Evolutionary conservation across 2,888 invertebrate genomes (phyloP).

Genomic region (Mesorhabditis sp.): DNA sequence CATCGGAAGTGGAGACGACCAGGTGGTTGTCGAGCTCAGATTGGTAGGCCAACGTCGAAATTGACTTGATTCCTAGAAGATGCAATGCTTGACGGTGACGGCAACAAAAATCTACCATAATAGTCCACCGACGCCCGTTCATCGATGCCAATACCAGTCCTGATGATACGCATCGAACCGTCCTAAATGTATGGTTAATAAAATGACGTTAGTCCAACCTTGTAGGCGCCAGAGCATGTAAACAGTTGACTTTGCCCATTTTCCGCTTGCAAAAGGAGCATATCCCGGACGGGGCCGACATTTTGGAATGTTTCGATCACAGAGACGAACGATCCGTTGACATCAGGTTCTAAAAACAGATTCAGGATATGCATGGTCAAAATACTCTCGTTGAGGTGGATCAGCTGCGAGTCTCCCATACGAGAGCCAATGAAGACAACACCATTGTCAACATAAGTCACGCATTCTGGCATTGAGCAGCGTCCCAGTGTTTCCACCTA

Average conservation of each 20-base stretch:
- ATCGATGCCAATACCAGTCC: slow-evolving; percentile 85
- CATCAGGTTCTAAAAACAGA: slow-evolving; percentile 20
- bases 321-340: slow-evolving; percentile 77
- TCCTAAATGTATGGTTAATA: slow-evolving; percentile 73
- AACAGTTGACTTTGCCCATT: slow-evolving; percentile 90
- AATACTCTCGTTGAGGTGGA: slow-evolving; percentile 61
- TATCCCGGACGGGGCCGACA: slow-evolving; percentile 82
- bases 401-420: slow-evolving; percentile 90
- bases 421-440: slow-evolving; percentile 90
- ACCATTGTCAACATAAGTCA: slow-evolving; percentile 95
- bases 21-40: slow-evolving; percentile 73
- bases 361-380: not conserved
- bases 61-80: slow-evolving; percentile 1
- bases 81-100: slow-evolving; percentile 8
- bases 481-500: slow-evolving; percentile 57
- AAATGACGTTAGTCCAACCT: slow-evolving; percentile 66
- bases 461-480: slow-evolving; percentile 82
- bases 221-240: slow-evolving; percentile 92
- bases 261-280: slow-evolving; percentile 61
- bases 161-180: slow-evolving; percentile 89
- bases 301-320: slow-evolving; percentile 95
- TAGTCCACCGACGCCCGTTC: slow-evolving; percentile 91
- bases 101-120: not conserved
- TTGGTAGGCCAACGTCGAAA: slow-evolving; percentile 60
- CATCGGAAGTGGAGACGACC: slow-evolving; percentile 91